Evolutionary conservation across 2,113 vertebrate species (phyloP).

Genomic region (Phylloscopus trochiloides): DNA sequence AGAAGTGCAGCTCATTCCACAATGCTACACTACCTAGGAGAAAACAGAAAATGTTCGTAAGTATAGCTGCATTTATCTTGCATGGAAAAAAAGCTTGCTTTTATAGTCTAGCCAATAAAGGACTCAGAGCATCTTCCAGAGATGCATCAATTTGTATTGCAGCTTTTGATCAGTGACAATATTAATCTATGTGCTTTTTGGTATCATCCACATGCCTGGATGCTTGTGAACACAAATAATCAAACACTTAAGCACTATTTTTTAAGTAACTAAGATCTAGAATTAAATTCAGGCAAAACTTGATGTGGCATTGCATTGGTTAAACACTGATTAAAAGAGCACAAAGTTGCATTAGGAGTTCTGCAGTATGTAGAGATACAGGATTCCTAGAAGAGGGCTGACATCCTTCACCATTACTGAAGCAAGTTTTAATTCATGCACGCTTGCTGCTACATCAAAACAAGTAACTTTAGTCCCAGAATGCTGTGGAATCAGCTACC

Average conservation of each 20-base stretch:
- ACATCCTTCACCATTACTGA: background rate
- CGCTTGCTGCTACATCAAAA: background rate
- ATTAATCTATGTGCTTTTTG: background rate
- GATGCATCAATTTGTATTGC: background rate
- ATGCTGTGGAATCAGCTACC: background rate
- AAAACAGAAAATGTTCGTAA: background rate
- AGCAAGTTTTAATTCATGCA: background rate
- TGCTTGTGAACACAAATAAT: background rate
- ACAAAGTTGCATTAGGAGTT: background rate
- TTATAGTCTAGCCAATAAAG: background rate
- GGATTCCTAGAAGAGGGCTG: background rate
- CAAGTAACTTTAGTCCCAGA: background rate
- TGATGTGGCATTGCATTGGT: background rate
- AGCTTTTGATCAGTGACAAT: background rate
- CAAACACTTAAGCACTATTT: background rate
- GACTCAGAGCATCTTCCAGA: background rate
- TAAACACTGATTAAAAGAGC: background rate
- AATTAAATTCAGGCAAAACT: background rate
- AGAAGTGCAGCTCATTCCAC: background rate
- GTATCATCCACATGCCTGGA: background rate
- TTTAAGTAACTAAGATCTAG: background rate
- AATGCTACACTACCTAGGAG: background rate
- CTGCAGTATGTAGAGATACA: background rate
- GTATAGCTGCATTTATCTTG: background rate
- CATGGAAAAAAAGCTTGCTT: background rate